These are phyloP conservation scores for Hydrozoanthus tunicans DNA, from an alignment of 64 coral and sea anemone genomes.

Conservation along the genomic window DNA sequence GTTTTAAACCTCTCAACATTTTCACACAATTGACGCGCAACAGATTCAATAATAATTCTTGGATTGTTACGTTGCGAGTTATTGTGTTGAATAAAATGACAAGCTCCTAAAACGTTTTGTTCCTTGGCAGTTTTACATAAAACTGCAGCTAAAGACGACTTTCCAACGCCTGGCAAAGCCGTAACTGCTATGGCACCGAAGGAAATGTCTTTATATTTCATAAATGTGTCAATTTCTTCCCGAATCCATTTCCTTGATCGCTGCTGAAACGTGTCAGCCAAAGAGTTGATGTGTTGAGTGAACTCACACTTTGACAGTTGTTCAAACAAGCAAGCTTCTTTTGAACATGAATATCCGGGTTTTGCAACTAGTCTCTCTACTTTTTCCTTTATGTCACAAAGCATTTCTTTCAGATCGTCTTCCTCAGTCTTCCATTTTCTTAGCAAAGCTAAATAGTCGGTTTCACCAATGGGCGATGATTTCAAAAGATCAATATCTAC, in stretches of 20 bases:
- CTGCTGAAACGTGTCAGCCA: background rate
- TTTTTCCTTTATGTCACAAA: background rate
- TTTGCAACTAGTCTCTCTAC: background rate
- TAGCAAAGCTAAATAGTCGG: background rate
- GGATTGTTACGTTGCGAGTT: conserved; percentile 19
- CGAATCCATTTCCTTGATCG: background rate
- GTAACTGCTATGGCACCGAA: background rate
- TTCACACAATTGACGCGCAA: background rate
- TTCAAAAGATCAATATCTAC: conserved; percentile 24
- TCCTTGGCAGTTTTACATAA: background rate
- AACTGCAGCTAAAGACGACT: background rate
- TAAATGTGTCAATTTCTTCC: background rate
- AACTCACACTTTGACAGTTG: background rate
- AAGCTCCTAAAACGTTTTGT: background rate
- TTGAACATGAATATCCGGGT: background rate
- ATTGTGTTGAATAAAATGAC: conserved; percentile 19
- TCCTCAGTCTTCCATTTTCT: background rate
- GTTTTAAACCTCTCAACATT: background rate
- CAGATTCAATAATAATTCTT: background rate
- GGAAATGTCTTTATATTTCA: background rate
- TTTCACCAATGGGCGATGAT: background rate
- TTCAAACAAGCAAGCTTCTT: background rate
- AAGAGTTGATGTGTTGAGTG: background rate
- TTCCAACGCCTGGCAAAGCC: background rate
- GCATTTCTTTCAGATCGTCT: background rate